Percentiles rank a stretch among this genome's conserved stretches.
Conservation (phyloP, 23 tunicate species). For the Clavelina lepadiformis region DNA sequence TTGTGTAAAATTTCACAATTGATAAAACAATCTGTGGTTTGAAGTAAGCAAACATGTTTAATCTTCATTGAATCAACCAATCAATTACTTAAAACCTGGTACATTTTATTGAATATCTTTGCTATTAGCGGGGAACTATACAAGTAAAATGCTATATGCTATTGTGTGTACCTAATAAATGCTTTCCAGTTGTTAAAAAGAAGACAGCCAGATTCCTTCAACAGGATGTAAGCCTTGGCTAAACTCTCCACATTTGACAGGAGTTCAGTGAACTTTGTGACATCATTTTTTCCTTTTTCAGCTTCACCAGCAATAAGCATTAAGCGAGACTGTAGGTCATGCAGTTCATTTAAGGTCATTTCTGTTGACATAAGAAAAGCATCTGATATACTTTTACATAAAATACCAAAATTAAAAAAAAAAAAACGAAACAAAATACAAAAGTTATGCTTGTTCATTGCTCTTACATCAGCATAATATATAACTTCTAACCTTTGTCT, state of each 20-base stretch:
- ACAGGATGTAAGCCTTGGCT: conserved; percentile 16
- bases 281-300: conserved; percentile 29
- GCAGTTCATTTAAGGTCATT: conserved; percentile 12
- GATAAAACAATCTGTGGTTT: too few relatives aligned
- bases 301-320: conserved; percentile 74
- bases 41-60: too few relatives aligned
- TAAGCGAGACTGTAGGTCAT: conserved; percentile 41
- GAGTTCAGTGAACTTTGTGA: conserved; percentile 1
- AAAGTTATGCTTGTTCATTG: conserved; percentile 2
- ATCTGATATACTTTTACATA: not conserved
- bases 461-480: too few relatives aligned
- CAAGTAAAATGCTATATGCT: not conserved
- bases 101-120: not conserved
- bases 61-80: too few relatives aligned
- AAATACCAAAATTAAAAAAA: not conserved
- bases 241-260: conserved; percentile 29
- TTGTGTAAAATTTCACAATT: too few relatives aligned
- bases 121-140: not conserved
- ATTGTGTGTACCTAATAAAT: conserved; percentile 10
- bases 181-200: conserved; percentile 46
- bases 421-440: not conserved
- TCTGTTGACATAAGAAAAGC: not conserved
- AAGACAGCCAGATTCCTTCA: conserved; percentile 31
- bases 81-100: too few relatives aligned
- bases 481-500: not conserved